phyloP scores from a whole-genome alignment of 2,113 vertebrate genomes.

The Sinocyclocheilus rhinocerous region DNA sequence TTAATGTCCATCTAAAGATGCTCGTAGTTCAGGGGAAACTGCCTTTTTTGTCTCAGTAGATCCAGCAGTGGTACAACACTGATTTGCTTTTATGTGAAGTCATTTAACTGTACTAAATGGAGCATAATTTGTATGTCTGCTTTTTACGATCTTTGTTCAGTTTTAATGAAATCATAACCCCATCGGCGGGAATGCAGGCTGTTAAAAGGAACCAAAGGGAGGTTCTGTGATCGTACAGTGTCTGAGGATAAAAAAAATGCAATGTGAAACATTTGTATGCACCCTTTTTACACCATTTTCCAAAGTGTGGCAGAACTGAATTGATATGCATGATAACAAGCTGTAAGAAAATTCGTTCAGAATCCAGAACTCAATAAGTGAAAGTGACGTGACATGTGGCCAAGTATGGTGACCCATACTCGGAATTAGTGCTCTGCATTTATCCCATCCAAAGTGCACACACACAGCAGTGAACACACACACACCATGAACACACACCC shows the following conservation, averaged over 20 bases:
- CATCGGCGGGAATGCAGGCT: constrained; percentile 52
- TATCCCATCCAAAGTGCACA: too few relatives aligned
- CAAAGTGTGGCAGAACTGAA: background rate
- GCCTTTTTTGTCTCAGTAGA: constrained; percentile 11
- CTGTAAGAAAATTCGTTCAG: background rate
- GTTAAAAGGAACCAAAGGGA: constrained; percentile 47
- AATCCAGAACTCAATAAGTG: background rate
- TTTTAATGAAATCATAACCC: constrained; percentile 66
- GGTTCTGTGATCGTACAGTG: constrained; percentile 41
- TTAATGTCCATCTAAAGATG: background rate
- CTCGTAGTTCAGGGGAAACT: background rate
- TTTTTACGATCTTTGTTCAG: constrained; percentile 54
- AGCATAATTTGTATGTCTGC: constrained; percentile 57
- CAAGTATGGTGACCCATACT: too few relatives aligned
- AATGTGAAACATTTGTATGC: background rate
- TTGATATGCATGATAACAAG: constrained; percentile 15
- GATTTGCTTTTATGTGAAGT: constrained; percentile 51
- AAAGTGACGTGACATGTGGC: too few relatives aligned
- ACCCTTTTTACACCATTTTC: background rate
- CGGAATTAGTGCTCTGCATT: too few relatives aligned
- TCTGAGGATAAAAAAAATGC: background rate
- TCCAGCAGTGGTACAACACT: background rate
- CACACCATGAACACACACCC: too few relatives aligned
- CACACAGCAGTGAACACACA: too few relatives aligned
- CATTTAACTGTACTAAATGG: constrained; percentile 47